These are phyloP conservation scores for Villa cingulata DNA, from an alignment of 2,888 invertebrate genomes.

Conservation along the genomic window DNA sequence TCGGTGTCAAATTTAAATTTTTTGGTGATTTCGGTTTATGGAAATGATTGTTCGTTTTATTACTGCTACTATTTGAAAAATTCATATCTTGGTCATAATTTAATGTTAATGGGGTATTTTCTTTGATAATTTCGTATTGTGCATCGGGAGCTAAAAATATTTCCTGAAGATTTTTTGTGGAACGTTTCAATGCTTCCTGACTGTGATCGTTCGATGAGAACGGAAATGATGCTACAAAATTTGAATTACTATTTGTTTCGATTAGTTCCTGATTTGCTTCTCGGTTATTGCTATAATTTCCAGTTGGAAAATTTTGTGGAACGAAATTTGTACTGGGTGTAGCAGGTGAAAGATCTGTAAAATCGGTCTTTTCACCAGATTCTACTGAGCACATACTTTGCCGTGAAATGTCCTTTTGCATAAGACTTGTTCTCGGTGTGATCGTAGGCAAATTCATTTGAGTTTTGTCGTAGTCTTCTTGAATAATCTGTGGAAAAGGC, in stretches of 20 bases:
- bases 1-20: slow-evolving; percentile 27
- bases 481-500: slow-evolving; percentile 39
- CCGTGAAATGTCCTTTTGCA: slow-evolving; percentile 30
- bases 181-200: slow-evolving; percentile 34
- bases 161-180: slow-evolving; percentile 30
- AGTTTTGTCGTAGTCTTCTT: slow-evolving; percentile 30
- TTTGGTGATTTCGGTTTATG: slow-evolving; percentile 19
- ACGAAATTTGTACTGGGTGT: slow-evolving; percentile 27
- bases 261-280: slow-evolving; percentile 13
- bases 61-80: slow-evolving; percentile 7
- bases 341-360: slow-evolving; percentile 34
- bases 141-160: slow-evolving; percentile 46
- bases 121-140: slow-evolving; percentile 44
- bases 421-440: slow-evolving; percentile 24
- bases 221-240: slow-evolving; percentile 33
- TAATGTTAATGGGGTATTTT: slow-evolving; percentile 18
- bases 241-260: slow-evolving; percentile 18
- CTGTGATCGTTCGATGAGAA: slow-evolving; percentile 36
- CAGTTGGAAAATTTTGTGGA: slow-evolving; percentile 13
- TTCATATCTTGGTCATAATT: slow-evolving; percentile 19
- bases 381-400: slow-evolving; percentile 36
- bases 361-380: slow-evolving; percentile 36
- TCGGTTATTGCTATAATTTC: slow-evolving; percentile 5
- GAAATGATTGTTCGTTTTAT: slow-evolving; percentile 9
- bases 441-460: slow-evolving; percentile 21